Conservation (phyloP, 2,888 invertebrate genomes). For the Pyralis farinalis region DNA sequence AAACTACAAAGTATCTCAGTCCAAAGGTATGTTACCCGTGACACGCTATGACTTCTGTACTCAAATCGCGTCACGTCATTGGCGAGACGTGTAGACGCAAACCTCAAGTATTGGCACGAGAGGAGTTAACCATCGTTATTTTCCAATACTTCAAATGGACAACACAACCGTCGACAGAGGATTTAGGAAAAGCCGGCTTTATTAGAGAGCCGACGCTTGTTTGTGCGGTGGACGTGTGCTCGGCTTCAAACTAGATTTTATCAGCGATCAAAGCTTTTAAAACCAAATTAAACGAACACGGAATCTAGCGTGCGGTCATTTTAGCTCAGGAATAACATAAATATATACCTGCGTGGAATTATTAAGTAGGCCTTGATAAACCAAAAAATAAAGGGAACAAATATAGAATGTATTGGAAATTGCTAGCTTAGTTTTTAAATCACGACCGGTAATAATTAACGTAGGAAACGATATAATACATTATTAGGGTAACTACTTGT, state of each 20-base stretch:
- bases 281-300: constrained; percentile 14
- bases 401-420: too few relatives aligned
- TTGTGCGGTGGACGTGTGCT: constrained; percentile 32
- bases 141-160: constrained; percentile 37
- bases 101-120: too few relatives aligned
- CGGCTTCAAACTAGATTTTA: constrained; percentile 33
- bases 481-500: too few relatives aligned
- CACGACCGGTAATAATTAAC: too few relatives aligned
- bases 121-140: constrained; percentile 8
- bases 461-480: too few relatives aligned
- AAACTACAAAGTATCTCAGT: too few relatives aligned
- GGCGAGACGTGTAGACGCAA: too few relatives aligned
- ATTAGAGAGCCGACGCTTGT: constrained; percentile 55
- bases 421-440: too few relatives aligned
- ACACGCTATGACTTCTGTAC: too few relatives aligned
- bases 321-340: constrained; percentile 13
- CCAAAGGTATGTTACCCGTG: too few relatives aligned
- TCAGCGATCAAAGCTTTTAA: constrained; percentile 21
- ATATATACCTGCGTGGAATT: constrained; percentile 8
- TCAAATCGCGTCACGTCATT: too few relatives aligned
- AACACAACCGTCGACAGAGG: constrained; percentile 46
- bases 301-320: constrained; percentile 12
- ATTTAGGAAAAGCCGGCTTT: constrained; percentile 47
- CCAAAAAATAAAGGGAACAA: constrained; percentile 12
- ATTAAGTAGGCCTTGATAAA: constrained; percentile 5